Evolutionary conservation across 2,797 vertebrate genomes (phyloP).

Genomic region (Australoheros facetus): DNA sequence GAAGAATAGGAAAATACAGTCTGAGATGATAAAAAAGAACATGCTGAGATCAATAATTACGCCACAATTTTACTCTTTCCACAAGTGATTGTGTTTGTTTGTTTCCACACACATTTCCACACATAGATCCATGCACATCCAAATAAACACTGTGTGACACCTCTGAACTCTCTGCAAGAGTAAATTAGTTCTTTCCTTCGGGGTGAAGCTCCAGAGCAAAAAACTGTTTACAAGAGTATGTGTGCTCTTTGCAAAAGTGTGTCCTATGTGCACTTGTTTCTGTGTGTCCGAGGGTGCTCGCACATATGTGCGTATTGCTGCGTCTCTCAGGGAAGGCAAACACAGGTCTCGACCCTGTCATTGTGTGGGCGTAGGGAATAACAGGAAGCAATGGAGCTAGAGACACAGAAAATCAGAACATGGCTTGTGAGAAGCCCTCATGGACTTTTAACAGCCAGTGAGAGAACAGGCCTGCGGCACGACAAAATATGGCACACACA

Average conservation of each 20-base stretch:
- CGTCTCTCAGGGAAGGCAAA: slow-evolving; percentile 23
- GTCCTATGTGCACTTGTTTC: background rate
- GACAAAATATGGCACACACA: slow-evolving; percentile 14
- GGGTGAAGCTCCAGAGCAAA: slow-evolving; percentile 39
- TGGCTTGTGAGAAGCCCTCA: slow-evolving; percentile 30
- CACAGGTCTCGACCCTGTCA: slow-evolving; percentile 56
- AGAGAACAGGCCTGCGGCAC: slow-evolving; percentile 38
- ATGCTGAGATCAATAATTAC: slow-evolving; percentile 37
- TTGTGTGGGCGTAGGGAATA: slow-evolving; percentile 50
- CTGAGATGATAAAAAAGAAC: background rate
- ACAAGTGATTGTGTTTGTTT: slow-evolving; percentile 11
- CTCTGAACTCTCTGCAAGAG: slow-evolving; percentile 41
- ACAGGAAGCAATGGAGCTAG: slow-evolving; percentile 27
- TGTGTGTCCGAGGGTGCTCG: slow-evolving; percentile 6
- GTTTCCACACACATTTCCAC: background rate
- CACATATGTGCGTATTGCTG: slow-evolving; percentile 8
- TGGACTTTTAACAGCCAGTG: slow-evolving; percentile 38
- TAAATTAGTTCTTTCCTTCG: slow-evolving; percentile 44
- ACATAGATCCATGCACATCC: background rate
- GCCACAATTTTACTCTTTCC: slow-evolving; percentile 16
- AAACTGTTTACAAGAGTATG: slow-evolving; percentile 44
- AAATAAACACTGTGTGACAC: slow-evolving; percentile 40
- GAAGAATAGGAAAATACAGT: background rate
- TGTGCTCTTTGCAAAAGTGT: slow-evolving; percentile 13
- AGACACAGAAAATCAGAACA: slow-evolving; percentile 50